A percentile compares a stretch with the other conserved stretches of the same genome.
Evolutionary conservation across 2,113 vertebrate species (phyloP).

Genomic region (Leucosticte australis): DNA sequence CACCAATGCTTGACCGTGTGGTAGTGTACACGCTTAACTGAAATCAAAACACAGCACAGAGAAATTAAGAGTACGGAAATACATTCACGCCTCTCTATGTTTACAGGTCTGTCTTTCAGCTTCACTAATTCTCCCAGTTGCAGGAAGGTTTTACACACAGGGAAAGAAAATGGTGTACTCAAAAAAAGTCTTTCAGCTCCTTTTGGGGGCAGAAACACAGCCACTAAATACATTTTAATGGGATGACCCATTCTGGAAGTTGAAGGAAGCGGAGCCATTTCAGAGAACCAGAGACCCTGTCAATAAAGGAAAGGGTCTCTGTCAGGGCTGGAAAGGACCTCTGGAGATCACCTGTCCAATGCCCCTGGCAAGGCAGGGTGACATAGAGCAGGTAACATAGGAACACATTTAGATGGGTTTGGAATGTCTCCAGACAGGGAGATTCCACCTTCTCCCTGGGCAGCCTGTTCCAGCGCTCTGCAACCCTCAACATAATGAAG

Average conservation of each 20-base stretch:
- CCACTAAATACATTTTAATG: fast-evolving
- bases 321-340: background rate
- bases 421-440: background rate
- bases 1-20: slow-evolving; percentile 77
- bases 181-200: background rate
- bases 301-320: background rate
- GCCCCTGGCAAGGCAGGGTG: background rate
- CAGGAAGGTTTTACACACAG: fast-evolving
- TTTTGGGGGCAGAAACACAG: background rate
- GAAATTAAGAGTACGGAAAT: background rate
- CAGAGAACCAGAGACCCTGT: background rate
- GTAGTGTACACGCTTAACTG: slow-evolving; percentile 94
- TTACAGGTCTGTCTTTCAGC: background rate
- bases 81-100: fast-evolving
- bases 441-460: background rate
- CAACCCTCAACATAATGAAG: background rate
- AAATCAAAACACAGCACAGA: background rate
- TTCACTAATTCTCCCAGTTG: no score
- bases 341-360: background rate
- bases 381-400: background rate
- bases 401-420: no score
- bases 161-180: fast-evolving
- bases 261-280: background rate
- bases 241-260: background rate
- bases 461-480: background rate